A percentile compares a stretch with the other conserved stretches of the same genome.
These are phyloP conservation scores for Rhopalosiphum nymphaeae DNA, from an alignment of 2,888 invertebrate genomes.

Conservation along the genomic window DNA sequence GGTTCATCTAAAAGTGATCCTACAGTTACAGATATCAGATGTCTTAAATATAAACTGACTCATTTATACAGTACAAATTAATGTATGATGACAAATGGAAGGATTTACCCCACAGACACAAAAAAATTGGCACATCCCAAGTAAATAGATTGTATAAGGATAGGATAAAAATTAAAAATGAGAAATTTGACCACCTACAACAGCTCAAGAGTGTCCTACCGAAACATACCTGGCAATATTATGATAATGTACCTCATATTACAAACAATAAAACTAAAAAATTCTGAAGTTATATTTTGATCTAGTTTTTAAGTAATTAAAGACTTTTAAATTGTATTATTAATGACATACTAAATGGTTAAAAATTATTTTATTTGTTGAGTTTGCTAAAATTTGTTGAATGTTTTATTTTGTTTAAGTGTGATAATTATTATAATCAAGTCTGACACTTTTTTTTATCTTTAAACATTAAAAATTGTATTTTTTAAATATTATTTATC, in stretches of 20 bases:
- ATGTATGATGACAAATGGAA: slow-evolving; percentile 2
- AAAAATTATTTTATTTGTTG: slow-evolving; percentile 15
- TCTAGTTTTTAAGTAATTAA: slow-evolving; percentile 14
- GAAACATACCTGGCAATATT: neutral
- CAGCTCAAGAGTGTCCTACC: neutral
- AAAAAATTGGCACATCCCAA: slow-evolving; percentile 14
- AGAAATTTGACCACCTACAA: slow-evolving; percentile 5
- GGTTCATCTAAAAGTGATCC: neutral
- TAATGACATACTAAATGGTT: slow-evolving; percentile 1
- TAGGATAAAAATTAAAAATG: slow-evolving; percentile 1
- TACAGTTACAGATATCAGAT: neutral
- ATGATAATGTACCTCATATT: slow-evolving; percentile 14
- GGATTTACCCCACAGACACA: slow-evolving; percentile 18
- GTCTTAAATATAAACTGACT: slow-evolving; percentile 8
- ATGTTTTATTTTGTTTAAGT: slow-evolving; percentile 17
- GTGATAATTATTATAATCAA: slow-evolving; percentile 15
- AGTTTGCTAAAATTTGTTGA: slow-evolving; percentile 15
- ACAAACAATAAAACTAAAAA: slow-evolving; percentile 7
- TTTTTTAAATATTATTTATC: no score
- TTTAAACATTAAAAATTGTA: neutral
- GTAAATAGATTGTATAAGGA: slow-evolving; percentile 6
- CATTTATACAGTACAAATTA: slow-evolving; percentile 14
- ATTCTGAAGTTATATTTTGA: slow-evolving; percentile 5
- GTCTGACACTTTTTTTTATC: slow-evolving; percentile 8
- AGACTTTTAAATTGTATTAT: slow-evolving; percentile 3